phyloP scores from a whole-genome alignment of 2,888 invertebrate species.

The Phalera bucephala region DNA sequence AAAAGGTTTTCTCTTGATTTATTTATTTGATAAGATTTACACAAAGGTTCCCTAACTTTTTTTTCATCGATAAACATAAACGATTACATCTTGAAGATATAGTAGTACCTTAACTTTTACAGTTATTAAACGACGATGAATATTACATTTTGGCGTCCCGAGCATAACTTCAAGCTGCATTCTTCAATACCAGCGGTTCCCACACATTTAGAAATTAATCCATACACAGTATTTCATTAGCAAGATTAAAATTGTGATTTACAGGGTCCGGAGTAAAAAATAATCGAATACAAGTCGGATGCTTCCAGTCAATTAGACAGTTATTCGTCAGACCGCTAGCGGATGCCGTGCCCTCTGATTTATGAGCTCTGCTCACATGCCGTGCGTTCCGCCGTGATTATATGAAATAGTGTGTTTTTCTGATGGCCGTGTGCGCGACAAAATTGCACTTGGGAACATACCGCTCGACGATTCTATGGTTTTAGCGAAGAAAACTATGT shows the following conservation, averaged over 20 bases:
- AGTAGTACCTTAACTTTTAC: too few species aligned
- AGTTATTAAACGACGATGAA: too few species aligned
- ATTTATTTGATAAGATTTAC: too few species aligned
- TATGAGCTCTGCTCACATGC: constrained; percentile 43
- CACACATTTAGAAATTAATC: constrained; percentile 6
- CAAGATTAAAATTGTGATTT: constrained; percentile 14
- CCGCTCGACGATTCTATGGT: too few species aligned
- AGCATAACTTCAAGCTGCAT: too few species aligned
- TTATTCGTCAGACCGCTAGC: constrained; percentile 32
- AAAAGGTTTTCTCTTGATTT: too few species aligned
- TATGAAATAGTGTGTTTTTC: constrained; percentile 8
- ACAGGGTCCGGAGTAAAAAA: constrained; percentile 25
- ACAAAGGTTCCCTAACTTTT: too few species aligned
- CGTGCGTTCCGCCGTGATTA: constrained; percentile 31
- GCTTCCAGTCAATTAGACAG: constrained; percentile 41
- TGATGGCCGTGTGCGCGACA: neutral
- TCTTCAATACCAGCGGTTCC: too few species aligned
- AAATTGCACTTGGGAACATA: neutral
- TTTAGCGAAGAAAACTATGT: too few species aligned
- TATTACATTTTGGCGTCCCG: too few species aligned
- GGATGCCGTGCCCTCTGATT: constrained; percentile 44
- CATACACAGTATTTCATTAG: constrained; percentile 11
- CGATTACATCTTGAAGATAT: too few species aligned
- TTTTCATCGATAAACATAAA: too few species aligned
- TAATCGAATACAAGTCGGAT: constrained; percentile 26